These are phyloP conservation scores for Saturnia pavonia DNA, from an alignment of 2,888 invertebrate genomes.

Conservation along the genomic window DNA sequence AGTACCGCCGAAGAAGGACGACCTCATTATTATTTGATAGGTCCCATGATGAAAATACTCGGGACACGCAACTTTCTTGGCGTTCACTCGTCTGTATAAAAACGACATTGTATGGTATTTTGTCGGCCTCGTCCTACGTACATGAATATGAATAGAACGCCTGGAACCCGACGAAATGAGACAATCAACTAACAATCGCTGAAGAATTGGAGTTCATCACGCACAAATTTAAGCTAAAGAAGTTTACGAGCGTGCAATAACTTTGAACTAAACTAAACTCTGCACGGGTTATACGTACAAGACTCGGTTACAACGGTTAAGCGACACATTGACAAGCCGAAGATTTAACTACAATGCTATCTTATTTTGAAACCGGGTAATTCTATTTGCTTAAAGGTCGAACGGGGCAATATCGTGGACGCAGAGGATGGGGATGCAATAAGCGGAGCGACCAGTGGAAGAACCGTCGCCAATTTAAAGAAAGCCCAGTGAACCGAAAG, in stretches of 20 bases:
- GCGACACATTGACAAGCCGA: constrained; percentile 56
- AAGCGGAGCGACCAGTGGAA: constrained; percentile 76
- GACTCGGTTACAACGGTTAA: no score
- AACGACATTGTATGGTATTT: constrained; percentile 70
- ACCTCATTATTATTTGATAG: constrained; percentile 78
- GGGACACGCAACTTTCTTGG: constrained; percentile 75
- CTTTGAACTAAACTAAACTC: constrained; percentile 21
- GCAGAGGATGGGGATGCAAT: constrained; percentile 78
- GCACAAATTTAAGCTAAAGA: constrained; percentile 62
- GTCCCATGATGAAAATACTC: constrained; percentile 75
- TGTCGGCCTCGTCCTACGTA: constrained; percentile 56
- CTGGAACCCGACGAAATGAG: constrained; percentile 55
- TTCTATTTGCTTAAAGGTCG: constrained; percentile 81
- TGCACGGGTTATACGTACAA: constrained; percentile 27
- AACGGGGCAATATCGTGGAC: constrained; percentile 79
- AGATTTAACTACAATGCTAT: constrained; percentile 74
- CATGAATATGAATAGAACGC: constrained; percentile 71
- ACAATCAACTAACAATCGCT: constrained; percentile 67
- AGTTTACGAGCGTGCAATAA: constrained; percentile 26
- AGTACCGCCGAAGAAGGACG: constrained; percentile 61
- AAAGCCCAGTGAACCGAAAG: constrained; percentile 83
- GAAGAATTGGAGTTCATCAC: constrained; percentile 73
- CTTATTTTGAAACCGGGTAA: constrained; percentile 76
- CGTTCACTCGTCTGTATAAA: constrained; percentile 75
- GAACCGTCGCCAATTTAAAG: constrained; percentile 82